Evolutionary conservation across 2,113 vertebrate genomes (phyloP), one percentile per base, ranked within the genome.

Genomic region (Antennarius striatus): DNA sequence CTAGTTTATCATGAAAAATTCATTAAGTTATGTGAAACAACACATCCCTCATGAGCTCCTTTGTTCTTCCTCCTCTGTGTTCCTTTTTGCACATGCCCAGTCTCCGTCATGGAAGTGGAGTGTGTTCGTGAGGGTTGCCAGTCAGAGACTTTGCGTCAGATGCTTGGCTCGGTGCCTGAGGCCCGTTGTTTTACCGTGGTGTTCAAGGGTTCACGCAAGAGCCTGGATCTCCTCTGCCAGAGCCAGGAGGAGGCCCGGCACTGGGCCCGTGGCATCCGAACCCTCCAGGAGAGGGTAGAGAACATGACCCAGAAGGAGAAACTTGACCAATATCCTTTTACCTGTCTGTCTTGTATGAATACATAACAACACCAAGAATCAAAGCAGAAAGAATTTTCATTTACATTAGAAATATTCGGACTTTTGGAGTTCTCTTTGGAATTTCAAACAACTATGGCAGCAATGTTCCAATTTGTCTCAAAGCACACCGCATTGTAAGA

Each of bases 271-370:
- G 98, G 98, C 17, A 93, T 99, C 74, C 85, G 79, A 32, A 99
- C 95, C 46, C 91, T 99, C 64, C 93, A 95, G 68, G 90, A 75
- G 2, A 83, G 95, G 71, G 90, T 94, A 12, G 89, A 93, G 4
- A 94, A 95, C 84, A 98, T 98, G 97, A 98, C 88, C 86, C 96
- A 99, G 79, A 84, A 86, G 0, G 96, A 98, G 75, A 96, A 95
- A 62, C 95, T 99, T 0, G 94, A 98, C 59, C 95, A 98, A 94
- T 99, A 99, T 98, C 97, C 95, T 96, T 0, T 17, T 7, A 36
- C 1, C 22, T 22, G 22, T 22, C 1, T 22, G 32, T 4, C 32
- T 36, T 3, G 3, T 36, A 36, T 36, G 32, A 36, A 36, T 4
- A 36, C 2, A 36, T 7, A 36, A 36, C 3, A 36, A 7, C 32